Percentiles rank a stretch among this genome's conserved stretches.
phyloP scores from a whole-genome alignment of 2,888 invertebrate genomes.

The Silvanus unidentatus region DNA sequence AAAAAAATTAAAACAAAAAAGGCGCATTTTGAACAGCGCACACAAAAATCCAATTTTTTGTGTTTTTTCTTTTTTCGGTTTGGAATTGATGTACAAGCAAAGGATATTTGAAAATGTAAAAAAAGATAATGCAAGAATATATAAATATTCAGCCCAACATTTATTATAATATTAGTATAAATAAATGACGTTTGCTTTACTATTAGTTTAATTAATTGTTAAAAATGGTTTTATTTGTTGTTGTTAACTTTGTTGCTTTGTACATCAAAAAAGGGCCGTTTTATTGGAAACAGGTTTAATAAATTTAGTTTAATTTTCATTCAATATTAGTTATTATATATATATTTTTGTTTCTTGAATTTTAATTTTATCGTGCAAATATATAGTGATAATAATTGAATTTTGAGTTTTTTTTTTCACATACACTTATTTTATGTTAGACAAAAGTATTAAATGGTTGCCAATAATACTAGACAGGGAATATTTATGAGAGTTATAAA shows the following conservation, averaged over 20 bases:
- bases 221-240: conserved; percentile 15
- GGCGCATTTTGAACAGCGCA: too few relatives aligned
- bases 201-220: conserved; percentile 14
- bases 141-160: too few relatives aligned
- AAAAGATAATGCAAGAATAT: too few relatives aligned
- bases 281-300: conserved; percentile 23
- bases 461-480: too few relatives aligned
- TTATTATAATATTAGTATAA: background rate
- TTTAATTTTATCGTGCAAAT: conserved; percentile 27
- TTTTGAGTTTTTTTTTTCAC: too few relatives aligned
- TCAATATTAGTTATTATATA: too few relatives aligned
- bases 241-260: background rate
- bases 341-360: conserved; percentile 16
- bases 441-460: too few relatives aligned
- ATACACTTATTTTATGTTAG: too few relatives aligned
- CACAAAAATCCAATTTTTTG: conserved; percentile 10
- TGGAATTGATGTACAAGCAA: too few relatives aligned
- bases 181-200: conserved; percentile 14
- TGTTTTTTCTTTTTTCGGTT: conserved; percentile 10
- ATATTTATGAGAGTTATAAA: too few relatives aligned
- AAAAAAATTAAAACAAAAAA: too few relatives aligned
- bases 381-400: conserved; percentile 15
- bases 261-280: background rate
- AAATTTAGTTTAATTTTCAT: conserved; percentile 17
- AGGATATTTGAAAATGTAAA: too few relatives aligned